Evolutionary conservation across 37 sponge, comb jelly and placozoan species (phyloP), one percentile per base, ranked within the genome.

Genomic region (Ephydatia muelleri): DNA sequence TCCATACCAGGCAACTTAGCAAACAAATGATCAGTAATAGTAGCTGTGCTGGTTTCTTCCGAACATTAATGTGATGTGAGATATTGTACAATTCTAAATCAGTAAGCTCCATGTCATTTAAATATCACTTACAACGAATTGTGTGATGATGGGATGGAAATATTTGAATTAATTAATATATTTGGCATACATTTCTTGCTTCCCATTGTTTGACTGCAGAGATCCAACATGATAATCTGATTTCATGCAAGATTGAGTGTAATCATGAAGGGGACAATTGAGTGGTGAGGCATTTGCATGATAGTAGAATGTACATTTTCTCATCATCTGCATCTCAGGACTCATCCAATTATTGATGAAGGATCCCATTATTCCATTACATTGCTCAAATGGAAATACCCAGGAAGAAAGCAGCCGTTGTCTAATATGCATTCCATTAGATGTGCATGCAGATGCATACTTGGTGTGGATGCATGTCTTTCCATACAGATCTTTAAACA

Each of bases 301-400:
- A n/a, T 43, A 6, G 43, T 43, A 43, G 43, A 6, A 43, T 43
- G 43, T 43, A 43, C 3, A 43, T 43, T 43, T 43, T 43, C 43
- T 49, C 77, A 83, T 83, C 9, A 91, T 32, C 49, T 91, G 92
- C 8, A 83, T 26, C 23, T 75, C 65, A 73, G 87, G 80, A 43
- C 28, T 27, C 27, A 65, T 84, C 68, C 70, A 75, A 68, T 91
- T 91, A n/a, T 86, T 90, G 34, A 73, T 80, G 36, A 73, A 85
- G 29, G 86, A 77, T 33, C 86, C 91, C 29, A 90, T 67, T 29
- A 82, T 48, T 28, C 91, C 91, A 82, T 90, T 90, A 67, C 77
- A 66, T 39, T 78, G 65, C 38, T 90, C 91, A 76, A 85, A 90
- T 16, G 82, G 11, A 65, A 81, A 90, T n/a, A 47, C 81, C 91